A percentile compares a stretch with the other conserved stretches of the same genome.
These are phyloP conservation scores for Morone saxatilis DNA, from an alignment of 2,113 vertebrate species.

Conservation along the genomic window DNA sequence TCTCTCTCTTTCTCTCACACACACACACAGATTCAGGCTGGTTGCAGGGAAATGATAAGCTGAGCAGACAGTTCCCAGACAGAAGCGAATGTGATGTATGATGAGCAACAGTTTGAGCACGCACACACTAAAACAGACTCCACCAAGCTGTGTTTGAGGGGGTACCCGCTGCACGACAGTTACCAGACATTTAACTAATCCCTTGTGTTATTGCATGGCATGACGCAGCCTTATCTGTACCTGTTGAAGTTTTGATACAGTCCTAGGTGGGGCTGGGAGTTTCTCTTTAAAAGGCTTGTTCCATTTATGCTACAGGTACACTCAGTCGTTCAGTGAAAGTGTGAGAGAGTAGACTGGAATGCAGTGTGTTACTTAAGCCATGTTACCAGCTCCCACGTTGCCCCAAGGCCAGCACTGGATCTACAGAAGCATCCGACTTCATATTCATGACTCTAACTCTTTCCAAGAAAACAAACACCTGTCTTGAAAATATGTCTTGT, in stretches of 20 bases:
- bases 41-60: slow-evolving; percentile 39
- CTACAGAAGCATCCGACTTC: slow-evolving; percentile 30
- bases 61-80: slow-evolving; percentile 58
- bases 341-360: slow-evolving; percentile 67
- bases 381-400: slow-evolving; percentile 45
- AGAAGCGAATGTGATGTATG: slow-evolving; percentile 20
- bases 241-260: slow-evolving; percentile 28
- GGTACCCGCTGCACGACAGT: not conserved
- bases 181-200: slow-evolving; percentile 8
- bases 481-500: slow-evolving; percentile 19
- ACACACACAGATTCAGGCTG: slow-evolving; percentile 18
- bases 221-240: not conserved
- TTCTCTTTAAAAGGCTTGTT: slow-evolving; percentile 9
- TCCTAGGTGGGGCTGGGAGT: slow-evolving; percentile 18
- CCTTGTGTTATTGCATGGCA: not conserved
- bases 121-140: not conserved
- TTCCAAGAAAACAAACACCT: slow-evolving; percentile 37
- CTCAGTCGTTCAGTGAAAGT: slow-evolving; percentile 34
- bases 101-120: slow-evolving; percentile 44
- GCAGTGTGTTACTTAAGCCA: slow-evolving; percentile 22
- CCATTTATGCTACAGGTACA: not conserved
- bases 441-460: slow-evolving; percentile 28
- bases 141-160: slow-evolving; percentile 1
- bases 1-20: not conserved
- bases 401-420: slow-evolving; percentile 43